A percentile compares a stretch with the other conserved stretches of the same genome.
phyloP scores from a whole-genome alignment of 2,113 vertebrate species.

The Rissa tridactyla region DNA sequence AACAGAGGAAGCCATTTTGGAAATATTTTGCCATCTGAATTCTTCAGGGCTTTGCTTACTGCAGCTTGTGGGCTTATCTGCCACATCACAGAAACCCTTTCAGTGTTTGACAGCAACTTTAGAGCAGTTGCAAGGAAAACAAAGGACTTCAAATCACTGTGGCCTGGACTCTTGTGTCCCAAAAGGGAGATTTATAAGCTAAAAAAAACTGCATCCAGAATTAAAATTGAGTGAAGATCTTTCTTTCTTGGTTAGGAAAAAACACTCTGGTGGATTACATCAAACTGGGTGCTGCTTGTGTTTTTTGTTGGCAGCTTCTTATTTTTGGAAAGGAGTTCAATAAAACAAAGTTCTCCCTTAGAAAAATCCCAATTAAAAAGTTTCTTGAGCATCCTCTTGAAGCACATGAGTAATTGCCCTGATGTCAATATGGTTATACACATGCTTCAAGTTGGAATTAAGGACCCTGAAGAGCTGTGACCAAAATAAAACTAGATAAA shows the following conservation, averaged over 20 bases:
- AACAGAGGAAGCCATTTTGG: not conserved
- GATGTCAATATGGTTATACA: not conserved
- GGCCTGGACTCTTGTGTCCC: not conserved
- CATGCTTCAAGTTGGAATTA: not conserved
- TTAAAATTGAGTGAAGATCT: not conserved
- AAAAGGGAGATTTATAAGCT: not conserved
- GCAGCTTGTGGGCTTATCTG: slow-evolving; percentile 18
- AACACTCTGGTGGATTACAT: not conserved
- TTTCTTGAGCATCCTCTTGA: slow-evolving; percentile 13
- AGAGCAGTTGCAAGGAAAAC: slow-evolving; percentile 1
- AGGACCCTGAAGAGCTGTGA: not conserved
- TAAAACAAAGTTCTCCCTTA: not conserved
- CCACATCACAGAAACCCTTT: slow-evolving; percentile 7
- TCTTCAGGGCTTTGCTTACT: not conserved
- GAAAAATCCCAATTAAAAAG: slow-evolving; percentile 11
- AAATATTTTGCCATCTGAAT: not conserved
- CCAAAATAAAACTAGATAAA: not conserved
- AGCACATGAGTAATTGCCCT: not conserved
- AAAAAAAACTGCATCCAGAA: not conserved
- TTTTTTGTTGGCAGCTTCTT: not conserved
- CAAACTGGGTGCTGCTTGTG: not conserved
- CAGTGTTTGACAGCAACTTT: not conserved
- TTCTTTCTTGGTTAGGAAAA: not conserved
- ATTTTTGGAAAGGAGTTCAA: slow-evolving; percentile 1
- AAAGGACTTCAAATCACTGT: not conserved